Evolutionary conservation across 2,888 invertebrate genomes (phyloP).

Genomic region (Xestia ashworthii): DNA sequence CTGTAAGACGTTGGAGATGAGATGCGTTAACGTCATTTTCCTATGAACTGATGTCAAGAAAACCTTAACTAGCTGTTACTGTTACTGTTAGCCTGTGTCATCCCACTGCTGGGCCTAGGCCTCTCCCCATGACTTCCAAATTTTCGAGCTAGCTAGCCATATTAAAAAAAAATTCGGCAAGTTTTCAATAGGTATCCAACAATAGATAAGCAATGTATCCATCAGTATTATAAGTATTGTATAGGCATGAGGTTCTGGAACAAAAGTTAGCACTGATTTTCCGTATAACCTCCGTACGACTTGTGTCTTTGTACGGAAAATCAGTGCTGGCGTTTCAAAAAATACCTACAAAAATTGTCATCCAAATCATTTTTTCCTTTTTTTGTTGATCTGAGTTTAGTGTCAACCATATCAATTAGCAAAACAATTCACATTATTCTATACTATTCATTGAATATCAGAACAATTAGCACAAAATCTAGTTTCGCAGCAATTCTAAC

Average conservation of each 20-base stretch:
- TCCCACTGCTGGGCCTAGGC: too few relatives aligned
- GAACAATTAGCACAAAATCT: constrained; percentile 5
- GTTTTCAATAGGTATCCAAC: not conserved
- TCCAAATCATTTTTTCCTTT: not conserved
- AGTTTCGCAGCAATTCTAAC: constrained; percentile 25
- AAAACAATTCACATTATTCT: constrained; percentile 1
- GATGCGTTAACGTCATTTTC: not conserved
- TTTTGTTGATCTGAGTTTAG: too few relatives aligned
- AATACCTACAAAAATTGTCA: not conserved
- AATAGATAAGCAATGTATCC: not conserved
- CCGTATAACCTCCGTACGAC: too few relatives aligned
- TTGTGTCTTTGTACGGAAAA: too few relatives aligned
- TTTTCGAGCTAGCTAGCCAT: too few relatives aligned
- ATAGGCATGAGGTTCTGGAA: not conserved
- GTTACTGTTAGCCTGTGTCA: too few relatives aligned
- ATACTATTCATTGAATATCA: constrained; percentile 10
- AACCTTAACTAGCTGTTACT: not conserved
- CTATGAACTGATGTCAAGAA: not conserved
- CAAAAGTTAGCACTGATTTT: not conserved
- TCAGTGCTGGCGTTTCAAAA: not conserved
- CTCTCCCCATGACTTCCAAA: too few relatives aligned
- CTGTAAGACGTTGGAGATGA: not conserved
- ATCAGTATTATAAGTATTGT: too few relatives aligned
- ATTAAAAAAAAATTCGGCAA: not conserved
- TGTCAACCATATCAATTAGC: not conserved